A percentile compares a stretch with the other conserved stretches of the same genome.
phyloP scores from a whole-genome alignment of 2,113 vertebrate genomes.

The Passer domesticus region DNA sequence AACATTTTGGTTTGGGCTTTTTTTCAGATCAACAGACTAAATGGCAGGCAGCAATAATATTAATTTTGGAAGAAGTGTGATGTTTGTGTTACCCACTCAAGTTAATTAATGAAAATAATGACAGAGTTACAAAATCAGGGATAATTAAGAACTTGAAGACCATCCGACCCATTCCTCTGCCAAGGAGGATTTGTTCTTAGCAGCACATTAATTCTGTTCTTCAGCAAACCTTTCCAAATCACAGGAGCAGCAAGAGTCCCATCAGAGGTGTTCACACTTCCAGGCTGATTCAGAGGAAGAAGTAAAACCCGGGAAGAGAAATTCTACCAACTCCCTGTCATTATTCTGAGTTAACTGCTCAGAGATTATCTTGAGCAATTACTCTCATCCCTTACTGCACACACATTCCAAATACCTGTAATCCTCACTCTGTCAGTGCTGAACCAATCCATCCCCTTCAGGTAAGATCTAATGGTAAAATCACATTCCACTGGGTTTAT shows the following conservation, averaged over 20 bases:
- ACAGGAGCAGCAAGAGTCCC: not conserved
- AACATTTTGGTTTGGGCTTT: not conserved
- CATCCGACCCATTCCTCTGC: not conserved
- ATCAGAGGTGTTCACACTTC: not conserved
- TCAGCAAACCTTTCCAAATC: not conserved
- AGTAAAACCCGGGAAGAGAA: not conserved
- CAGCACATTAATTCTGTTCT: not conserved
- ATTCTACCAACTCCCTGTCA: not conserved
- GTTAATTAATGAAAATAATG: slow-evolving; percentile 44
- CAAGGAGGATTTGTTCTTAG: not conserved
- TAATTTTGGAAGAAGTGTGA: slow-evolving; percentile 16
- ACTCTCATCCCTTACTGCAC: not conserved
- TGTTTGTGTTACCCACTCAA: slow-evolving; percentile 23
- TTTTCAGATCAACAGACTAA: slow-evolving; percentile 15
- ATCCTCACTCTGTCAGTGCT: not conserved
- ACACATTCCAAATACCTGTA: not conserved
- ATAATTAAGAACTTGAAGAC: slow-evolving; percentile 41
- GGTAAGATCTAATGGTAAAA: slow-evolving; percentile 6
- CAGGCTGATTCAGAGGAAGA: not conserved
- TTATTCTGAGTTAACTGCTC: not conserved
- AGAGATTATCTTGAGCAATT: not conserved
- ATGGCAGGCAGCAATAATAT: slow-evolving; percentile 5
- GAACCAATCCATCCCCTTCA: slow-evolving; percentile 21
- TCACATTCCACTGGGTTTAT: slow-evolving; percentile 13
- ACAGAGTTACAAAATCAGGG: slow-evolving; percentile 21